phyloP scores from a whole-genome alignment of 2,113 vertebrate species.

The Dinomys branickii region DNA sequence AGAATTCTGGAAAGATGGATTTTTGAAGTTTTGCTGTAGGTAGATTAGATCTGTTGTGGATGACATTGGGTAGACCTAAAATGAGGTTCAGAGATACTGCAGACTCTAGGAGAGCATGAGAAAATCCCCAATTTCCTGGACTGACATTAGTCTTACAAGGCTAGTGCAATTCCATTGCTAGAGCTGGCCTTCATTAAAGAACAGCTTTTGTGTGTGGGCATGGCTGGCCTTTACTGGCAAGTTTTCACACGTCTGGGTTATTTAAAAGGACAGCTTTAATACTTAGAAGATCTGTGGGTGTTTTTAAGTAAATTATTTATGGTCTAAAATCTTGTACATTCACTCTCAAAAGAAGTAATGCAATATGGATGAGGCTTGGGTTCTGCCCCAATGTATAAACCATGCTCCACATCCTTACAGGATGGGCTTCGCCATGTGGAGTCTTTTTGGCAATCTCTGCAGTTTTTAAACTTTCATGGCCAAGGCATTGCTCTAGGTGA shows the following conservation, averaged over 20 bases:
- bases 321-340: slow-evolving; percentile 78
- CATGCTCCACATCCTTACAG: slow-evolving; percentile 73
- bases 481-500: slow-evolving; percentile 59
- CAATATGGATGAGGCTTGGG: slow-evolving; percentile 83
- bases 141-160: not conserved
- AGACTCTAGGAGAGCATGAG: not conserved
- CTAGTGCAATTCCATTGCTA: not conserved
- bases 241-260: slow-evolving; percentile 71
- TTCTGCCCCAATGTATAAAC: slow-evolving; percentile 81
- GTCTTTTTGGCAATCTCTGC: slow-evolving; percentile 75
- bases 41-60: not conserved
- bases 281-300: slow-evolving; percentile 69
- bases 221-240: slow-evolving; percentile 20
- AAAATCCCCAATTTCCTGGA: not conserved
- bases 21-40: not conserved
- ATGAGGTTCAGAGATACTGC: not conserved
- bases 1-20: not conserved
- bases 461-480: slow-evolving; percentile 82
- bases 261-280: slow-evolving; percentile 76
- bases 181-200: not conserved
- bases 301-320: slow-evolving; percentile 85
- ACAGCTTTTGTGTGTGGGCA: not conserved
- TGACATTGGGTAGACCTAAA: not conserved
- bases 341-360: slow-evolving; percentile 81
- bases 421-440: slow-evolving; percentile 72